phyloP scores from a whole-genome alignment of 2,797 vertebrate genomes.

The Pseudochirops cupreus region DNA sequence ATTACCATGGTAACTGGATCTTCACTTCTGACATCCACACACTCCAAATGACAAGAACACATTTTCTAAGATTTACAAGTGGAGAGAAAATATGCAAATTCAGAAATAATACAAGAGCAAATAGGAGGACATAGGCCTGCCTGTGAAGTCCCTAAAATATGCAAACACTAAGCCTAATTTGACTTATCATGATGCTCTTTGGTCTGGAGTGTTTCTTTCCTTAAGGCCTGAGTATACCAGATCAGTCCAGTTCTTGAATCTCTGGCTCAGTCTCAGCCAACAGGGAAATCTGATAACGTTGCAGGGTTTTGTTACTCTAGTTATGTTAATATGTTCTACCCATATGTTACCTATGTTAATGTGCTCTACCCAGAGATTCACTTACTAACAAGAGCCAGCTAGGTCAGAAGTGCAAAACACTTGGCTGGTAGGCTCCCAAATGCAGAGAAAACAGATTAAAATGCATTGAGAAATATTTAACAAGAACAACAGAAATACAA shows the following conservation, averaged over 20 bases:
- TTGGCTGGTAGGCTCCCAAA: background rate
- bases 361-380: background rate
- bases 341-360: background rate
- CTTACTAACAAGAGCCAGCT: background rate
- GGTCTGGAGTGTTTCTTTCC: background rate
- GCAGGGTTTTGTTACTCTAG: background rate
- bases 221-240: background rate
- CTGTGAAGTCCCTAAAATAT: background rate
- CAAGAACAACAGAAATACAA: background rate
- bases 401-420: background rate
- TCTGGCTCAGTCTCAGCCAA: background rate
- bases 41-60: background rate
- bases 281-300: background rate
- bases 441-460: background rate
- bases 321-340: background rate
- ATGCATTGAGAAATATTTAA: background rate
- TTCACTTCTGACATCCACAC: slow-evolving; percentile 2
- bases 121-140: background rate
- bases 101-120: background rate
- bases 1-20: slow-evolving; percentile 1
- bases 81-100: background rate
- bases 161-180: background rate
- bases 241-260: background rate
- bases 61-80: background rate
- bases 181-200: background rate